These are phyloP conservation scores for Heliornis fulica DNA, from an alignment of 2,113 vertebrate species.

Conservation along the genomic window DNA sequence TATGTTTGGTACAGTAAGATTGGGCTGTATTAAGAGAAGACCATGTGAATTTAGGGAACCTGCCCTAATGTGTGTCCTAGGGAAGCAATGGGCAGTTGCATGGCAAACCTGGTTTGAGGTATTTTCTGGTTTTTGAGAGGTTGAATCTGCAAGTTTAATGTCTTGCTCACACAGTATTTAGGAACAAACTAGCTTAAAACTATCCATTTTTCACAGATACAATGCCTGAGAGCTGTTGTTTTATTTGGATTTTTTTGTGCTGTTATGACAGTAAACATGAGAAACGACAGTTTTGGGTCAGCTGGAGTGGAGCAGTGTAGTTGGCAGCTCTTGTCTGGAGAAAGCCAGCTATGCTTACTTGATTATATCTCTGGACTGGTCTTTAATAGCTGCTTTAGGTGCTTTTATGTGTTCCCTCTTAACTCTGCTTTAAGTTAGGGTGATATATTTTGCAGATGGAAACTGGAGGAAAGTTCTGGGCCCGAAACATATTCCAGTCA, in stretches of 20 bases:
- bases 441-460: not conserved
- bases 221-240: not conserved
- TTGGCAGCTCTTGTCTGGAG: not conserved
- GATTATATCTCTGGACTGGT: not conserved
- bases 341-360: not conserved
- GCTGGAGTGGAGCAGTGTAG: not conserved
- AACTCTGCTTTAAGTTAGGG: not conserved
- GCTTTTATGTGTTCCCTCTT: not conserved
- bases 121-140: not conserved
- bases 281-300: not conserved
- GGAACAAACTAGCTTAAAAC: not conserved
- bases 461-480: not conserved
- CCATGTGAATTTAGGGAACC: not conserved
- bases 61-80: not conserved
- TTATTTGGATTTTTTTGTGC: not conserved
- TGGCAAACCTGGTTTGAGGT: not conserved
- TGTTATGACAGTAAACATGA: not conserved
- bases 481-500: not conserved
- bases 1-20: not conserved
- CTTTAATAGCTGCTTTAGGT: not conserved
- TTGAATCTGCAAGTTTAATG: not conserved
- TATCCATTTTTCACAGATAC: not conserved
- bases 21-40: not conserved
- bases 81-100: fast-evolving
- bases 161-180: not conserved